Evolutionary conservation across 2,888 invertebrate species (phyloP).

Genomic region (Plagodis pulveraria): DNA sequence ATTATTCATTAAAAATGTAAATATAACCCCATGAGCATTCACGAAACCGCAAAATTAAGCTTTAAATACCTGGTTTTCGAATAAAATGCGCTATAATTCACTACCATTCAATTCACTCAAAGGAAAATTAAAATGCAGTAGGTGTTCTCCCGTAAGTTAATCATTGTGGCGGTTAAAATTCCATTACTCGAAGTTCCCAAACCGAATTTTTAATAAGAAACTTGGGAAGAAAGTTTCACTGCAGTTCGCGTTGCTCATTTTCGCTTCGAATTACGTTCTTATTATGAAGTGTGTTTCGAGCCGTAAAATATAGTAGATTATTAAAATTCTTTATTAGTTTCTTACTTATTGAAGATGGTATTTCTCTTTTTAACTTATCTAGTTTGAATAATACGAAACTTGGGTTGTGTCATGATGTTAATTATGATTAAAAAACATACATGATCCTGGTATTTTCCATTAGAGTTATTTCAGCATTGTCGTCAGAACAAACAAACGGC

Average conservation of each 20-base stretch:
- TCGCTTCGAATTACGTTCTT: constrained; percentile 45
- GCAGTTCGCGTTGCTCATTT: constrained; percentile 54
- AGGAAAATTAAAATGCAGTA: constrained; percentile 37
- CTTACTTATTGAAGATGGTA: background rate
- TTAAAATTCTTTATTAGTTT: background rate
- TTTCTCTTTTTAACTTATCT: too few relatives aligned
- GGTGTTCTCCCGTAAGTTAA: constrained; percentile 55
- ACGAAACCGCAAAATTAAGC: too few relatives aligned
- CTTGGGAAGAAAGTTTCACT: constrained; percentile 48
- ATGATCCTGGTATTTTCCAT: too few relatives aligned
- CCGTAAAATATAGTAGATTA: background rate
- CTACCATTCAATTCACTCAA: constrained; percentile 11
- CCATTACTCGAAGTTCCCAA: constrained; percentile 67
- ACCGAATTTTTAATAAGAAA: constrained; percentile 75
- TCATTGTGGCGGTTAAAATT: constrained; percentile 68
- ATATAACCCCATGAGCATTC: too few relatives aligned
- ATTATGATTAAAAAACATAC: too few relatives aligned
- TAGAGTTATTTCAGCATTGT: too few relatives aligned
- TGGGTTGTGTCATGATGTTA: too few relatives aligned
- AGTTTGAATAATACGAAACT: too few relatives aligned
- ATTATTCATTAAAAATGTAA: too few relatives aligned
- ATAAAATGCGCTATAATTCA: too few relatives aligned
- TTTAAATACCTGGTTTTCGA: too few relatives aligned
- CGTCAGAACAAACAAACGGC: too few relatives aligned
- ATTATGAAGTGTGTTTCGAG: constrained; percentile 14